phyloP scores from a whole-genome alignment of 2,113 vertebrate species.

The Notechis scutatus region DNA sequence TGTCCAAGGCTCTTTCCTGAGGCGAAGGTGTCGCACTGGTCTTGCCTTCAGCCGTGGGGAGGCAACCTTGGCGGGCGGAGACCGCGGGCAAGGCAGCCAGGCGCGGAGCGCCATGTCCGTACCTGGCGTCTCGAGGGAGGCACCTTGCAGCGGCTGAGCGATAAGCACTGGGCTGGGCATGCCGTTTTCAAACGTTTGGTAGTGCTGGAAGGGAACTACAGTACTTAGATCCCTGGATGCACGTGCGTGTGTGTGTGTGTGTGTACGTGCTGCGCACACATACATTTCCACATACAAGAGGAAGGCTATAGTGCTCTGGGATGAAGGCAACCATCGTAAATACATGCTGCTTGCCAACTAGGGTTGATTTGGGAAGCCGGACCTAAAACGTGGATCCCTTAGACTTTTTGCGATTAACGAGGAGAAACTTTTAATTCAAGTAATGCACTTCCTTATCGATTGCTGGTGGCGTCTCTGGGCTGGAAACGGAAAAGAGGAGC shows the following conservation, averaged over 20 bases:
- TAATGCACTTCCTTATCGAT: neutral
- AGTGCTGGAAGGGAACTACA: neutral
- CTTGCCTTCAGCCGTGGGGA: too few relatives aligned
- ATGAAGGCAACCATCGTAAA: neutral
- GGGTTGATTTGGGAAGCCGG: neutral
- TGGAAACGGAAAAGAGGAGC: neutral
- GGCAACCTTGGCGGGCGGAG: neutral
- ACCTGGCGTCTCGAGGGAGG: neutral
- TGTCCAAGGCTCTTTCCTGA: neutral
- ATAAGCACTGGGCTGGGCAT: neutral
- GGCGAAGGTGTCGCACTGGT: neutral
- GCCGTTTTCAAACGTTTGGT: neutral
- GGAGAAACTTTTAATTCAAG: neutral
- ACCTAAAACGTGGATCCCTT: neutral
- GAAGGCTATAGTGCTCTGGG: neutral
- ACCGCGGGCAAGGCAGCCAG: neutral
- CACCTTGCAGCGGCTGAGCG: neutral
- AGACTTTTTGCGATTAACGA: neutral
- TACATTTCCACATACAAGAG: too few relatives aligned
- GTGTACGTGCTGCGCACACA: neutral
- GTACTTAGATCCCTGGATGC: neutral
- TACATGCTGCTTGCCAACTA: neutral
- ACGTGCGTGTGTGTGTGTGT: neutral
- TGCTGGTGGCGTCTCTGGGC: neutral
- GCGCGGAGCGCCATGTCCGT: too few relatives aligned